Base-by-base conservation (phyloP, 2,113 vertebrate genomes). In the Rhabdornis inornatus region DNA sequence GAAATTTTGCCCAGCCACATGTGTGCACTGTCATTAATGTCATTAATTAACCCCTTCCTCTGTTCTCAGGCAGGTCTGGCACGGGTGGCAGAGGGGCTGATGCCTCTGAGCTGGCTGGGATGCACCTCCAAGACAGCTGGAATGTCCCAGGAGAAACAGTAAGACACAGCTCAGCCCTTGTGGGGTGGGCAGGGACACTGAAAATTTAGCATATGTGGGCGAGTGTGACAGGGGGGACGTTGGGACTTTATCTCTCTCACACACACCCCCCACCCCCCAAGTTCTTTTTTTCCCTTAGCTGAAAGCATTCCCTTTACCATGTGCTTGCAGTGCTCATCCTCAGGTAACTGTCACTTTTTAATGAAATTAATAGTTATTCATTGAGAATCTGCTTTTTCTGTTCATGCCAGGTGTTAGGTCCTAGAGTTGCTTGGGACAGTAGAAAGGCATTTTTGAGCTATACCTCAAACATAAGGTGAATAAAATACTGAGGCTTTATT, bases 231-330 rank as follows among this genome's bases (percentile, higher is more conserved):
- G 18, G 27, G 56, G n/a, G 22, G 3, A 17, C 2, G 0, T 1
- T 16, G 50, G 31, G 24, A 71, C 37, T 74, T 52, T 27, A 5
- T 44, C 30, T 27, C 7, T 20, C 30, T 15, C 31, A 7, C 27
- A 12, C 60, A 31, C 22, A 27, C 15, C 23, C 13, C 50, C 9
- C 31, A 12, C 10, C 6, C 9, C 6, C 33, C 0, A 0, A 13
- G 23, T 33, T 65, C 7, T 2, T 31, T 11, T 19, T 40, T 52
- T 59, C 23, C 12, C n/a, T 39, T 8, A 65, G 35, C 24, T 64
- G 60, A 71, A 84, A n/a, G 13, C 56, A 5, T 23, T 64, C 50
- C 42, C 47, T 81, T 23, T 45, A 9, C 8, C 16, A 0, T 9
- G 24, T 80, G 28, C 28, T 72, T 55, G 69, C 57, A 23, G 2